Base-by-base conservation (phyloP, 2,888 invertebrate genomes). In the Ariolimax columbianus region DNA sequence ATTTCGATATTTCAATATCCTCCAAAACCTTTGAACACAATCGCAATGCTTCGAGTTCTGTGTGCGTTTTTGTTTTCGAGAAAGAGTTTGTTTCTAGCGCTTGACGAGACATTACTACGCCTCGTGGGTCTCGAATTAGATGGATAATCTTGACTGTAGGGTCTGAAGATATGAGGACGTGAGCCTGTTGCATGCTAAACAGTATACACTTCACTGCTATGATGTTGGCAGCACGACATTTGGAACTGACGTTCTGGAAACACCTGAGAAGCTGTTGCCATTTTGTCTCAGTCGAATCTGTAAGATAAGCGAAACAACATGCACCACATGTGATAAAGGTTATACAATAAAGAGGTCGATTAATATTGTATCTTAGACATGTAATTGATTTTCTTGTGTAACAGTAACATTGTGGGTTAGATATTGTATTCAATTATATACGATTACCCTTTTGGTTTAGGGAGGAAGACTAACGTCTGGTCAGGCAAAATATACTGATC, bases 41-140 rank as follows among this genome's bases (percentile, higher is more conserved):
- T 17, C 51, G 9, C 9, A 11, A 23, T 81, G 59, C 0, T 36
- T n/a, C 3, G 33, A 17, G 1, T 9, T 19, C 23, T n/a, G n/a
- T n/a, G n/a, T n/a, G n/a, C n/a, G n/a, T n/a, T 33, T 7, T 4
- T 55, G 51, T 19, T 47, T 19, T 11, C 1, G 43, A 2, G 51
- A 3, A 23, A 78, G 84, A n/a, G n/a, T n/a, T n/a, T 77, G 40
- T 26, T 59, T 17, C 77, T 80, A 86, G 70, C 14, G 17, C 19
- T 47, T 66, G 36, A 23, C 79, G 86, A 26, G 87, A 87, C 14
- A 47, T 63, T 0, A 87, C 30, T 23, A 77, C 75, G 0, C 75
- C 86, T 17, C 87, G 14, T 0, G 87, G 87, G 72, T 87, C 87
- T 23, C 87, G 86, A 19, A 87, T 33, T 26, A 87, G 84, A 51